Conservation (phyloP, 2,888 invertebrate species). For the Drosophila melanocephala region DNA sequence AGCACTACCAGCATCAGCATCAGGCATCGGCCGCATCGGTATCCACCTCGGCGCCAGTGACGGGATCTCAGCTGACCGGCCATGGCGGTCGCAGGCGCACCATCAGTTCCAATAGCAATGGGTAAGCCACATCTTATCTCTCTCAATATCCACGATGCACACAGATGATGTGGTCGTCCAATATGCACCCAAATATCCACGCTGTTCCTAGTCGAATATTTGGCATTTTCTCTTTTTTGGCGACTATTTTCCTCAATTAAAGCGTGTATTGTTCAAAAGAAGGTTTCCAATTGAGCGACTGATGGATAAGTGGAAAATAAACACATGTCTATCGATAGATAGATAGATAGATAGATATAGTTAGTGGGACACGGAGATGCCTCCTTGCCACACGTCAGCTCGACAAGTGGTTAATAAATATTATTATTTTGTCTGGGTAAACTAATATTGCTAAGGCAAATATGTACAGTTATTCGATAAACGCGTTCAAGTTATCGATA, state of each 20-base stretch:
- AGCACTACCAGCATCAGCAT: constrained; percentile 48
- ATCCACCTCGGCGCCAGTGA: constrained; percentile 75
- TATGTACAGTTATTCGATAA: background rate
- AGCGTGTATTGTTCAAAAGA: too few species aligned
- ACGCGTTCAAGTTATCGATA: background rate
- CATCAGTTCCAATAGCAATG: constrained; percentile 85
- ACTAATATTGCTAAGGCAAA: background rate
- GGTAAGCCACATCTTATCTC: constrained; percentile 70
- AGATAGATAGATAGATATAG: background rate
- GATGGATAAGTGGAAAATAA: background rate
- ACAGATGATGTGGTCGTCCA: background rate
- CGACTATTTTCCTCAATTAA: too few species aligned
- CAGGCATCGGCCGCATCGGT: constrained; percentile 64
- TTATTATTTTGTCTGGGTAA: background rate
- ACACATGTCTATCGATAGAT: too few species aligned
- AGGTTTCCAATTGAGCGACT: background rate
- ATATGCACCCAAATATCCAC: background rate
- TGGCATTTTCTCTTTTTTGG: background rate
- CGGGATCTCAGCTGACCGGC: constrained; percentile 70
- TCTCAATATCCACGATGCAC: too few species aligned
- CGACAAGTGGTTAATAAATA: background rate
- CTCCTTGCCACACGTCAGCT: background rate
- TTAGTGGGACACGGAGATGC: background rate
- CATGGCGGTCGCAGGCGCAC: constrained; percentile 83
- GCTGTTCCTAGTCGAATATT: background rate